Evolutionary conservation across 1,140 invertebrate species (phyloP).

Genomic region (Parasteatoda tepidariorum): DNA sequence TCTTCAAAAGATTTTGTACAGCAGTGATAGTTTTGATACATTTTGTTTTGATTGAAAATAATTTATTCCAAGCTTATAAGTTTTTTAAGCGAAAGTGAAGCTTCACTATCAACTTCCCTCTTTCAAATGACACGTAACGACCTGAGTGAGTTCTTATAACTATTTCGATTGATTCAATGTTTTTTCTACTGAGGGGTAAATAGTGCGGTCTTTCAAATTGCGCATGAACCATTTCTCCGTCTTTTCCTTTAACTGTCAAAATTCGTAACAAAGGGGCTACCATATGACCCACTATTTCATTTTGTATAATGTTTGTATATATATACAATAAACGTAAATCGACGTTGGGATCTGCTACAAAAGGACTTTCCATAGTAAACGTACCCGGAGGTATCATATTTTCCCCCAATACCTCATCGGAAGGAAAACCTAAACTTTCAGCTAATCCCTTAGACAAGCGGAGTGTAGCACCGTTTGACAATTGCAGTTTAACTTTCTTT

Average conservation of each 20-base stretch:
- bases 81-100: slow-evolving; percentile 2
- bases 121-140: not conserved
- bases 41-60: slow-evolving; percentile 22
- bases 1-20: slow-evolving; percentile 8
- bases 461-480: too few species aligned
- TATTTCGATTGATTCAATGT: slow-evolving; percentile 19
- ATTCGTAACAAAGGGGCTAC: not conserved
- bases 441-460: not conserved
- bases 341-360: not conserved
- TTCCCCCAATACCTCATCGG: not conserved
- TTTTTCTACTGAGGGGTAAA: not conserved
- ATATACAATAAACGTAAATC: not conserved
- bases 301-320: not conserved
- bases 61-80: not conserved
- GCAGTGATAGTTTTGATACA: slow-evolving; percentile 23
- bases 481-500: not conserved
- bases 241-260: slow-evolving; percentile 5
- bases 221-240: not conserved
- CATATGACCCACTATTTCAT: not conserved
- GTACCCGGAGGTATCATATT: too few species aligned
- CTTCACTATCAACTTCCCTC: not conserved
- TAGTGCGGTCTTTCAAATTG: not conserved
- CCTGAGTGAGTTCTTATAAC: slow-evolving; percentile 2
- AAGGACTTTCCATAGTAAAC: not conserved
- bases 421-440: not conserved